Base-by-base conservation (phyloP, 2,797 vertebrate species). In the Ceryle rudis region DNA sequence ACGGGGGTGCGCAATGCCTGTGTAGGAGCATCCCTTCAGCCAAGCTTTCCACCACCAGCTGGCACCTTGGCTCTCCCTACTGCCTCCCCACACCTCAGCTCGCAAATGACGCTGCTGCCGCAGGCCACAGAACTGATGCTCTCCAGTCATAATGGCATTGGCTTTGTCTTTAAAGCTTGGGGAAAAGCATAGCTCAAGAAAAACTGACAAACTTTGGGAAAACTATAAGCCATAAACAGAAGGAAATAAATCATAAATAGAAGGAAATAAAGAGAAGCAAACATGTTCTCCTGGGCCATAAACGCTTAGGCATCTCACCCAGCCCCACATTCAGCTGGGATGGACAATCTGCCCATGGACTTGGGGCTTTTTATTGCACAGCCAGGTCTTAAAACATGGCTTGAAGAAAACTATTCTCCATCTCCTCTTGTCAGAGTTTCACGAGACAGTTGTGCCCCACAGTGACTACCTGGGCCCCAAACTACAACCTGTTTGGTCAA, bases 131-230 rank as follows among this genome's bases (percentile, higher is more conserved):
- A 46, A n/a, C 42, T 3, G 22, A 23, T 18, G 61, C 35, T n/a
- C 51, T 60, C n/a, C 71, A 23, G 22, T 42, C 2, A 0, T 0
- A 0, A 7, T 0, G 0, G 60, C 0, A 0, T 1, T 37, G 33
- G 7, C 18, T 54, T 89, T 46, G 41, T 37, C 89, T 37, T 37
- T 23, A 57, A 49, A 83, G 28, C 35, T 5, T 21, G 35, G 37
- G 75, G 71, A 25, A 82, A 88, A 65, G 37, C 47, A 21, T 2
- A 65, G 82, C 52, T 90, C 4, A 1, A 55, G 22, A 60, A 31
- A 42, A 44, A 44, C 31, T 10, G 61, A 37, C 22, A 74, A 74
- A 77, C 52, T 70, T 25, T 13, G 47, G 64, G 31, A 87, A 66
- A 52, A 62, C 35, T 44, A 8, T 41, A 60, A 77, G 37, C 46